These are phyloP conservation scores for Herpailurus yagouaroundi DNA, from an alignment of 2,113 vertebrate genomes.

Conservation along the genomic window DNA sequence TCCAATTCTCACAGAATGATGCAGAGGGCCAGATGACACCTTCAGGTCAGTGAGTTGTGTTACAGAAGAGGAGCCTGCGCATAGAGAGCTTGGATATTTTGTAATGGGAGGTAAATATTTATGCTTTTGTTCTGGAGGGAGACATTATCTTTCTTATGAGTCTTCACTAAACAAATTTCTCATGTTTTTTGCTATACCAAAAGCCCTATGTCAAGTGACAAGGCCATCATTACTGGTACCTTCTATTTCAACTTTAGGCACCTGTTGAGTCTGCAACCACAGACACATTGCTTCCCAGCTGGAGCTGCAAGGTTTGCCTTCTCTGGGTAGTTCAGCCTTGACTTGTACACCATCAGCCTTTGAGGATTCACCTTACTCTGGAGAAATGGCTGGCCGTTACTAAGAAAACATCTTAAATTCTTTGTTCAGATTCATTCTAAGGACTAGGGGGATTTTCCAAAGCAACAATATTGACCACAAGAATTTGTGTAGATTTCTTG, in stretches of 20 bases:
- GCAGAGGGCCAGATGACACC: background rate
- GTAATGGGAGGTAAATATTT: background rate
- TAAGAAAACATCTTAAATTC: conserved; percentile 15
- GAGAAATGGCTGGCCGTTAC: background rate
- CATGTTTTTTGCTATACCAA: background rate
- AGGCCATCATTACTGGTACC: background rate
- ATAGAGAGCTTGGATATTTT: background rate
- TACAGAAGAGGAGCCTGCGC: background rate
- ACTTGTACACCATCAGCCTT: background rate
- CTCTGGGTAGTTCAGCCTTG: background rate
- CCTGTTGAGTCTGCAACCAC: background rate
- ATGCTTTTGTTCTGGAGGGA: background rate
- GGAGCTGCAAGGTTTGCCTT: background rate
- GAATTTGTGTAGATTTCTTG: background rate
- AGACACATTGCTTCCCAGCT: background rate
- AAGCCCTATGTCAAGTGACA: background rate
- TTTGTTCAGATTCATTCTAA: background rate
- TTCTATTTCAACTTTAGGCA: background rate
- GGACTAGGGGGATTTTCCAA: background rate
- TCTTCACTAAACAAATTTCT: background rate
- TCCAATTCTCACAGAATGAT: background rate
- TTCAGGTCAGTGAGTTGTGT: background rate
- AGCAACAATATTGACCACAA: background rate
- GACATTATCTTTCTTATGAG: background rate
- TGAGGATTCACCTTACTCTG: background rate